phyloP scores from a whole-genome alignment of 2,113 vertebrate genomes.

The Phasianus colchicus region DNA sequence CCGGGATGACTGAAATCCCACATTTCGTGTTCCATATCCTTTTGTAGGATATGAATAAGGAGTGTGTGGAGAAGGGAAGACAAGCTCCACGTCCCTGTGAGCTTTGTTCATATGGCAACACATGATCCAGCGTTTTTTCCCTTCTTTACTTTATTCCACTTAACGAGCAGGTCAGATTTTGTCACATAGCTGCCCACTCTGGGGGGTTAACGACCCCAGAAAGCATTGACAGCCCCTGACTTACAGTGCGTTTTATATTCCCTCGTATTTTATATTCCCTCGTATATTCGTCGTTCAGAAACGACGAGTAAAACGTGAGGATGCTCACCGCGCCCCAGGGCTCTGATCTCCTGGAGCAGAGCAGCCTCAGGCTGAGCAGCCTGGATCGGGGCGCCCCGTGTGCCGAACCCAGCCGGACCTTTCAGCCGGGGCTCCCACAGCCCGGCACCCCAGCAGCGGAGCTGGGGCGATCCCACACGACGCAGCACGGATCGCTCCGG shows the following conservation, averaged over 20 bases:
- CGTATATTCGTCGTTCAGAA: background rate
- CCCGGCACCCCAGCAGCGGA: accelerated
- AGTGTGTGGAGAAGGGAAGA: background rate
- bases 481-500: accelerated
- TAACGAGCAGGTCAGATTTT: constrained; percentile 38
- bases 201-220: background rate
- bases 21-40: background rate
- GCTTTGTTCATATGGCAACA: background rate
- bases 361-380: background rate
- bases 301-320: background rate
- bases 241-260: background rate
- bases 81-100: background rate
- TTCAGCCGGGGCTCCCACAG: accelerated
- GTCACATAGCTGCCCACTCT: background rate
- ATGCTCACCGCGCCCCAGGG: accelerated
- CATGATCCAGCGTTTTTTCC: background rate
- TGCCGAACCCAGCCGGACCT: accelerated
- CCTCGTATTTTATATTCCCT: background rate
- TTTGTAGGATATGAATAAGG: background rate
- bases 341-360: accelerated
- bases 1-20: background rate
- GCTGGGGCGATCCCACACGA: background rate
- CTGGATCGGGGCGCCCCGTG: background rate
- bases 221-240: background rate
- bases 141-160: background rate